These are phyloP conservation scores for Dinoponera quadriceps DNA, from an alignment of 1,140 invertebrate genomes.

Conservation along the genomic window DNA sequence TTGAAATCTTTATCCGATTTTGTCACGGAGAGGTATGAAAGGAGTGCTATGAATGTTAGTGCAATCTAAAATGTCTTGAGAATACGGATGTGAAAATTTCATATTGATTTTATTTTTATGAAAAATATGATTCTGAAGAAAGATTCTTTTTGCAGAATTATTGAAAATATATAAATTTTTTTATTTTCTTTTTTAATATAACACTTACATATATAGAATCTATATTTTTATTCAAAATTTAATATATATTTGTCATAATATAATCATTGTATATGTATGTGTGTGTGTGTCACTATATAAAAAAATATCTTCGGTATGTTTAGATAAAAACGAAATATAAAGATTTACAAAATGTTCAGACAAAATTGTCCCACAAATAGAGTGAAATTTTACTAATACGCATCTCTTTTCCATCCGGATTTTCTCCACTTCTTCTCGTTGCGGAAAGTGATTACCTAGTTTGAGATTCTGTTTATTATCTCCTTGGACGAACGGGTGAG, in stretches of 20 bases:
- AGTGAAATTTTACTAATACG: constrained; percentile 59
- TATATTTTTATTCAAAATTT: background rate
- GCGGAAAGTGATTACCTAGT: constrained; percentile 64
- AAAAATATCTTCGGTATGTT: too few relatives aligned
- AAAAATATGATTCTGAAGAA: background rate
- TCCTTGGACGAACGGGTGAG: constrained; percentile 24
- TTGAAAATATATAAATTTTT: constrained; percentile 10
- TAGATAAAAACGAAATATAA: too few relatives aligned
- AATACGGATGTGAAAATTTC: background rate
- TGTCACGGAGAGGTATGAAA: background rate
- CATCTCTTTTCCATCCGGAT: constrained; percentile 61
- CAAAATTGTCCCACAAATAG: background rate
- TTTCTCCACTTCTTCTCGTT: background rate
- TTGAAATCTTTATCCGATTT: constrained; percentile 13
- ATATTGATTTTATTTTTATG: background rate
- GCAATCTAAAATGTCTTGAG: background rate
- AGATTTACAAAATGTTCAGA: background rate
- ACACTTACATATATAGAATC: background rate
- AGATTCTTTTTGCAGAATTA: background rate
- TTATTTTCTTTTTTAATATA: background rate
- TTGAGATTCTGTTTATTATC: constrained; percentile 45
- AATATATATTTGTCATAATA: background rate
- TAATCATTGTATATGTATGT: too few relatives aligned
- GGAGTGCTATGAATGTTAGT: constrained; percentile 15
- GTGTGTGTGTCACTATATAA: too few relatives aligned